Evolutionary conservation across 2,113 vertebrate species (phyloP), one percentile per base, ranked within the genome.

Genomic region (Elanus axillaris): DNA sequence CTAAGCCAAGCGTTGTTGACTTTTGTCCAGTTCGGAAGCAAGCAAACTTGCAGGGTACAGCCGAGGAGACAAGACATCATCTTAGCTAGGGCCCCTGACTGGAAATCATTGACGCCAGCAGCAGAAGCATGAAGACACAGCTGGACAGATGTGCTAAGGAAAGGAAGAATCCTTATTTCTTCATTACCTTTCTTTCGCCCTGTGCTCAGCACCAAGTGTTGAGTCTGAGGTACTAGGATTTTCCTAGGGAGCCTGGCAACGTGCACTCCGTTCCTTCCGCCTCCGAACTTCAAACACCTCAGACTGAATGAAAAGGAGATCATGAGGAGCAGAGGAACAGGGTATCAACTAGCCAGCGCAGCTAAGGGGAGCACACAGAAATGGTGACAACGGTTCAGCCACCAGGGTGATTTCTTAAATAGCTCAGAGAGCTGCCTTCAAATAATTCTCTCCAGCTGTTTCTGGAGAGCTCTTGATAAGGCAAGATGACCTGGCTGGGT

Each of bases 361-460:
- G 36, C 74, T 68, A 36, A 93, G 36, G 17, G 48, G 40, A 95
- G 56, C 40, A 92, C 64, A 82, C 69, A 77, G 58, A 91, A 94
- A 97, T 16, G 18, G 62, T 58, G 72, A 93, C 71, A 88, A 90
- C 10, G 10, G n/a, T 73, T 94, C 55, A 93, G 76, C n/a, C 64
- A 86, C n/a, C 40, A 76, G 58, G 40, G 22, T 88, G 84, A 87
- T 55, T 90, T 95, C 42, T 93, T 93, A 88, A 91, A 93, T 73
- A 76, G 67, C 59, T 80, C 64, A 76, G 64, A 67, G 4, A 74
- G 56, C 71, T 78, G 71, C 36, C 71, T 97, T 89, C 76, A 95
- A 90, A 88, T 45, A 95, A 75, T 68, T 75, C 45, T 82, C 68
- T 67, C 91, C 86, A 94, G 64, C 77, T 91, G 34, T 66, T 96